A percentile compares a stretch with the other conserved stretches of the same genome.
phyloP scores from a whole-genome alignment of 2,797 vertebrate species.

The Chelonia mydas region DNA sequence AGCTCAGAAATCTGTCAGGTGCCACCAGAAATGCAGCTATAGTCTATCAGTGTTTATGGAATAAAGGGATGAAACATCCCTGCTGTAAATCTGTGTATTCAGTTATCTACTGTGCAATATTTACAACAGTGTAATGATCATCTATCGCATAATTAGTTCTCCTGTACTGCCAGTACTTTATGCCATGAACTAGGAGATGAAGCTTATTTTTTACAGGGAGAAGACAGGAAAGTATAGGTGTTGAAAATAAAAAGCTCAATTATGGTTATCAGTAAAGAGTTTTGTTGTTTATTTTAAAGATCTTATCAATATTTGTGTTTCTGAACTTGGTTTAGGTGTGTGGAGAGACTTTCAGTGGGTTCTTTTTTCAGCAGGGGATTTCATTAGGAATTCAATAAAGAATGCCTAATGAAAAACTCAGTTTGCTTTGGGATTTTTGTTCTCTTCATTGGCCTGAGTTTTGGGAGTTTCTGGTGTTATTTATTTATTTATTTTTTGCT shows the following conservation, averaged over 20 bases:
- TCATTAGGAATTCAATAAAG: neutral
- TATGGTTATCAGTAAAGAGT: neutral
- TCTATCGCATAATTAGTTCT: neutral
- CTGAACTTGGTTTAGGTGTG: neutral
- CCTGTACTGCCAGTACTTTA: neutral
- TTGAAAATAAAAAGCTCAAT: neutral
- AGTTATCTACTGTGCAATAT: neutral
- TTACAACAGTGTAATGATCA: neutral
- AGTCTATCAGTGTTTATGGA: neutral
- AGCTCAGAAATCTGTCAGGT: neutral
- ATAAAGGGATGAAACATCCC: neutral
- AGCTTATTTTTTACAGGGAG: neutral
- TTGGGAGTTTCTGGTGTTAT: neutral
- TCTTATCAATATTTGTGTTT: neutral
- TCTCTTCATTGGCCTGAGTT: neutral
- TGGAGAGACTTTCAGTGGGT: neutral
- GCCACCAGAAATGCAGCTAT: neutral
- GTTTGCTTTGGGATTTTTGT: neutral
- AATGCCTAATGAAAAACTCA: neutral
- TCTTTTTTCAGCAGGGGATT: neutral
- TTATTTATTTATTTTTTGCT: neutral
- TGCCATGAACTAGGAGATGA: neutral
- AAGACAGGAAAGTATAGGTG: neutral
- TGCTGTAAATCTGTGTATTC: neutral
- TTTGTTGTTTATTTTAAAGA: neutral